phyloP scores from a whole-genome alignment of 2,797 vertebrate genomes.

The Choloepus didactylus region DNA sequence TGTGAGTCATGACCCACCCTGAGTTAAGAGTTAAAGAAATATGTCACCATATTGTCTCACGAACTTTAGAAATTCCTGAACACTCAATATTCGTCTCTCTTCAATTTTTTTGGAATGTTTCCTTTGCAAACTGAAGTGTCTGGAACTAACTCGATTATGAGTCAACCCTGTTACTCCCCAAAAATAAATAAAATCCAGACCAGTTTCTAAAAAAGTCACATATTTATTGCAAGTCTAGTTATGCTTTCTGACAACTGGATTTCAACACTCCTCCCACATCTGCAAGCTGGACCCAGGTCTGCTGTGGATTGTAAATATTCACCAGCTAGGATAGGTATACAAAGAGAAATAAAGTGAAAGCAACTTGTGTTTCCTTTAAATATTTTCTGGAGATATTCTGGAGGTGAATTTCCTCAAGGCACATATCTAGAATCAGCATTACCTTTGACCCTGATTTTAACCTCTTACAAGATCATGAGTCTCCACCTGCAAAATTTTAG shows the following conservation, averaged over 20 bases:
- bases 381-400: not conserved
- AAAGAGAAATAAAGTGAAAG: not conserved
- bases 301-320: not conserved
- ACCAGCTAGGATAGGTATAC: not conserved
- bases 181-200: not conserved
- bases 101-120: not conserved
- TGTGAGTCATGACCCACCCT: not conserved
- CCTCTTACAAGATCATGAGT: not conserved
- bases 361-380: not conserved
- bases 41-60: not conserved
- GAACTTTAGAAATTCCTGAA: not conserved
- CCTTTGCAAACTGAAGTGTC: not conserved
- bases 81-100: not conserved
- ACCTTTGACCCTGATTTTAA: not conserved
- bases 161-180: not conserved
- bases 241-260: not conserved
- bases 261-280: rapidly evolving
- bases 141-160: not conserved
- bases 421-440: not conserved
- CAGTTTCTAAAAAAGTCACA: not conserved
- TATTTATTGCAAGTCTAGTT: not conserved
- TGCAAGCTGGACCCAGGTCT: too few relatives aligned
- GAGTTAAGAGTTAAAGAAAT: not conserved
- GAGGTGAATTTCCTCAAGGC: not conserved
- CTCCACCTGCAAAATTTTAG: not conserved